A percentile compares a stretch with the other conserved stretches of the same genome.
Conservation (phyloP, 2,113 vertebrate genomes). For the Trogon surrucura region DNA sequence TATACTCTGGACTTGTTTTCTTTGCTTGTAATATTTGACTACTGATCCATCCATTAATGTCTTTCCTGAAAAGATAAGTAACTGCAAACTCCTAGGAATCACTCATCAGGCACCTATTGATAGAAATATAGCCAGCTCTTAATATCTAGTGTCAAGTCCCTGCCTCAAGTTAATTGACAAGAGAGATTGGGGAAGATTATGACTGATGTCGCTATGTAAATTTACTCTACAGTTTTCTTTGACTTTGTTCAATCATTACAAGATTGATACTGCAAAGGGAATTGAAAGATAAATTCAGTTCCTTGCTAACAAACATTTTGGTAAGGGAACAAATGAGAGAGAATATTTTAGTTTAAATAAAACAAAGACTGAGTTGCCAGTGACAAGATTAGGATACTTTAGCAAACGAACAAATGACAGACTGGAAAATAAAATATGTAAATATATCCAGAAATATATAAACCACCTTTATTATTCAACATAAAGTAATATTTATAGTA, state of each 20-base stretch:
- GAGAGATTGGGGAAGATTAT: background rate
- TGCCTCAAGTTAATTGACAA: too few species aligned
- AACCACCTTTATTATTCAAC: too few species aligned
- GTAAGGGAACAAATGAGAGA: background rate
- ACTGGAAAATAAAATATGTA: background rate
- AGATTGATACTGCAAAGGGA: background rate
- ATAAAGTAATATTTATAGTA: too few species aligned
- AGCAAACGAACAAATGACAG: background rate
- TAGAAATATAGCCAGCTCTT: background rate
- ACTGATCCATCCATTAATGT: background rate
- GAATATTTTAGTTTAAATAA: background rate
- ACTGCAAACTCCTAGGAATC: background rate
- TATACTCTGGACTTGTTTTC: background rate
- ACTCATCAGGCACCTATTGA: background rate
- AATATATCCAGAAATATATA: too few species aligned
- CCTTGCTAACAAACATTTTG: background rate
- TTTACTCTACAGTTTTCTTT: background rate
- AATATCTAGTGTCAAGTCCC: background rate
- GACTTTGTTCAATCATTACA: background rate
- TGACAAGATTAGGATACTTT: background rate
- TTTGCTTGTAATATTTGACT: rapidly evolving
- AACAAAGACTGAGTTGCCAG: background rate
- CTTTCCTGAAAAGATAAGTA: background rate
- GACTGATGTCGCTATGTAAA: background rate
- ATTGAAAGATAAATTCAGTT: background rate